Evolutionary conservation across 1,140 invertebrate genomes (phyloP).

Genomic region (Dicyema japonicum): DNA sequence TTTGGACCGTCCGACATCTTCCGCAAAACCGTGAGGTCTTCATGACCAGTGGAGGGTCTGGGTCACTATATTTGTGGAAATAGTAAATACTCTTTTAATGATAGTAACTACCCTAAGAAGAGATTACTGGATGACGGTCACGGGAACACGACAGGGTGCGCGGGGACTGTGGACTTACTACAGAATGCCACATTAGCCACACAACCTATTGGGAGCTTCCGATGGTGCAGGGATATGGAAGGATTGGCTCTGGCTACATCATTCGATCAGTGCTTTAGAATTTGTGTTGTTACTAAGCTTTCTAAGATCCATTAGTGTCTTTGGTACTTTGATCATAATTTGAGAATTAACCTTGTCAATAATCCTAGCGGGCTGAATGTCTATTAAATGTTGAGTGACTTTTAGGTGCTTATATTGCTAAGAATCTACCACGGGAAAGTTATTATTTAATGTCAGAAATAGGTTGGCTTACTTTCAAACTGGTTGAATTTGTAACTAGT

Average conservation of each 20-base stretch:
- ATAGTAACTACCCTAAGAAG: slow-evolving; percentile 45
- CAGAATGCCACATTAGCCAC: slow-evolving; percentile 43
- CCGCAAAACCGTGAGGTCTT: slow-evolving; percentile 79
- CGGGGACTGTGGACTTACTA: slow-evolving; percentile 35
- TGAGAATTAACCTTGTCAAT: no score
- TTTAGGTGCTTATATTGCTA: no score
- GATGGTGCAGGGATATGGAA: slow-evolving; percentile 59
- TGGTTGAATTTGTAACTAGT: no score
- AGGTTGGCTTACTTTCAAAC: no score
- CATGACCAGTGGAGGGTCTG: slow-evolving; percentile 49
- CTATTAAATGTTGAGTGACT: no score
- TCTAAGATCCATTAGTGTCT: no score
- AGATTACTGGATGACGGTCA: slow-evolving; percentile 31
- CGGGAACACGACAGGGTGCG: slow-evolving; percentile 34
- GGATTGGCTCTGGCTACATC: slow-evolving; percentile 52
- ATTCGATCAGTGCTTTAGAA: slow-evolving; percentile 58
- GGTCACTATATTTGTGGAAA: slow-evolving; percentile 56
- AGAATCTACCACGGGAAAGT: no score
- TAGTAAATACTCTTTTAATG: slow-evolving; percentile 24
- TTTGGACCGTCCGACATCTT: slow-evolving; percentile 50
- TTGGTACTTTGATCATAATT: no score
- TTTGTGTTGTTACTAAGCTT: slow-evolving; percentile 59
- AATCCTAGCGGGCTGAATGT: no score
- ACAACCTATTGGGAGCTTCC: slow-evolving; percentile 55
- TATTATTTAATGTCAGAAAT: no score